Evolutionary conservation across 2,797 vertebrate species (phyloP).

Genomic region (Gymnoscopelus braueri): DNA sequence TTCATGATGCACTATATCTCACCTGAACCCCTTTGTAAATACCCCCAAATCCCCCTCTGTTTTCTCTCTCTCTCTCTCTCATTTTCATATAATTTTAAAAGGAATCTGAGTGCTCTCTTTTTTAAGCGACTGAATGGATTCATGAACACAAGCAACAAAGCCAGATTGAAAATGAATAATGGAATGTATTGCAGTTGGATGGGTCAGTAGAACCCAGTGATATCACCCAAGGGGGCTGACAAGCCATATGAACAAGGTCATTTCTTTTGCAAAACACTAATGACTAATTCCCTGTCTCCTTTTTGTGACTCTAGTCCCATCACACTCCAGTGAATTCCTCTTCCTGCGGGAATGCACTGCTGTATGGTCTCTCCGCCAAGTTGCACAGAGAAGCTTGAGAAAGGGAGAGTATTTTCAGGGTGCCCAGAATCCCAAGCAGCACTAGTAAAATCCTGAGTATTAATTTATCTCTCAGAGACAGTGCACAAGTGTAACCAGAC

Average conservation of each 20-base stretch:
- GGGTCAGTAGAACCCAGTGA: neutral
- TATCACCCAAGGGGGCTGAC: neutral
- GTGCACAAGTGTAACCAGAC: too few relatives aligned
- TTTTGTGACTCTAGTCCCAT: constrained; percentile 7
- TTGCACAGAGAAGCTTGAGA: too few relatives aligned
- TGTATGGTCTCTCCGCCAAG: too few relatives aligned
- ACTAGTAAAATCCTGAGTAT: too few relatives aligned
- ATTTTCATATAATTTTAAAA: neutral
- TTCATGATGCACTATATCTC: neutral
- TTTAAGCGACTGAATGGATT: neutral
- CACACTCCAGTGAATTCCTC: neutral
- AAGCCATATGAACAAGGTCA: neutral
- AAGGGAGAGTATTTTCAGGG: too few relatives aligned
- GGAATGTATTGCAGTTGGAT: neutral
- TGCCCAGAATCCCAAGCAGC: too few relatives aligned
- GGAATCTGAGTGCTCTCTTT: neutral
- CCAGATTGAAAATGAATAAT: neutral
- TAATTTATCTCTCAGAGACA: too few relatives aligned
- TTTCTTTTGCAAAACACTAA: neutral
- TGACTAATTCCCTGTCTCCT: neutral
- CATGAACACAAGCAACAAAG: neutral
- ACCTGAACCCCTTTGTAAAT: neutral
- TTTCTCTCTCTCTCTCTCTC: neutral
- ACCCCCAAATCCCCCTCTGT: neutral
- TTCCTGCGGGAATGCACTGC: neutral